Base-by-base conservation (phyloP, 2,888 invertebrate genomes). In the Phania funesta region DNA sequence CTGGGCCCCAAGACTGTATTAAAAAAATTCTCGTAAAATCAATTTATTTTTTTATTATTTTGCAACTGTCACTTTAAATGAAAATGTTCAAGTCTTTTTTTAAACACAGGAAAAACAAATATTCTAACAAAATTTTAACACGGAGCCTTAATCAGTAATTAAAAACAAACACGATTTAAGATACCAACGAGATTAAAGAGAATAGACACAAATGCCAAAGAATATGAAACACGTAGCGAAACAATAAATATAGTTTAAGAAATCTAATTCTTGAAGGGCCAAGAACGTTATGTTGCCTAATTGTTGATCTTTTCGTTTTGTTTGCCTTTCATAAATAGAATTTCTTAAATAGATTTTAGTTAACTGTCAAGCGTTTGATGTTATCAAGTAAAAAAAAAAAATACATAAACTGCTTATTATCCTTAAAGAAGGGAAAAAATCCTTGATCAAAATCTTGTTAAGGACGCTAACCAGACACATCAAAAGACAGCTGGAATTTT, bases 361-460 rank as follows among this genome's bases (percentile, higher is more conserved):
- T 50, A 75, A 46, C 41, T 68, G 73, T 71, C 80, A 76, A 71
- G 56, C 32, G 29, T 64, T 68, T 62, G 29, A 24, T 8, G 35
- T 70, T 74, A 74, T 82, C 70, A 70, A 65, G 65, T 82, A 54
- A 58, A 75, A 78, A 75, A n/a, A n/a, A n/a, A n/a, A n/a, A n/a
- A n/a, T n/a, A 64, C 64, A 18, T 35, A 46, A 70, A 70, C 82
- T 64, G 77, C 74, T 82, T 52, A 58, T 75, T 75, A 65, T 78
- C 64, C 52, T 74, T 54, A 56, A 41, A 18, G n/a, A 62, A 35
- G 18, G 35, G 48, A 76, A 70, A 70, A 13, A 48, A 74, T 65
- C 74, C 82, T 52, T 44, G 74, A 78, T 77, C 68, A 44, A 70
- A 77, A 78, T 82, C 82, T 74, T 74, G 82, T 78, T 74, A 78